These are phyloP conservation scores for Mastomys natalensis DNA, from an alignment of 2,113 vertebrate genomes.

Conservation along the genomic window DNA sequence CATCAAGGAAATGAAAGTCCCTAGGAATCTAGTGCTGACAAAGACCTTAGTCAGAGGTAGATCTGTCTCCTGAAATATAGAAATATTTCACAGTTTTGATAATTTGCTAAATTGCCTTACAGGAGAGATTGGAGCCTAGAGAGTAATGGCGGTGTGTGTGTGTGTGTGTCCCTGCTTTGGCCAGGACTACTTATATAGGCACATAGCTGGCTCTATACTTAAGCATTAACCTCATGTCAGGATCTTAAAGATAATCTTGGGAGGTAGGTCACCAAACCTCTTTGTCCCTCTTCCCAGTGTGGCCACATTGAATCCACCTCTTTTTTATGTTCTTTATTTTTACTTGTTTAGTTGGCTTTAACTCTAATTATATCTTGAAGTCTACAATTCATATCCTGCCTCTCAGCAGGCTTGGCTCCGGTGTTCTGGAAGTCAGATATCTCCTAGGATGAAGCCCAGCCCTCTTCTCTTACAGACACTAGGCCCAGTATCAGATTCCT, in stretches of 20 bases:
- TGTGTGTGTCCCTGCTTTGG: accelerated
- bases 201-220: neutral
- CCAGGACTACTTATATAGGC: neutral
- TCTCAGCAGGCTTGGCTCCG: neutral
- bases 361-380: neutral
- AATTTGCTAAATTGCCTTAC: neutral
- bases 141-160: too few relatives aligned
- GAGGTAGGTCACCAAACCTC: neutral
- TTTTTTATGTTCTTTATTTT: neutral
- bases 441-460: neutral
- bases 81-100: neutral
- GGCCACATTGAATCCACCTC: neutral
- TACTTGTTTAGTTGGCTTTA: neutral
- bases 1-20: too few relatives aligned
- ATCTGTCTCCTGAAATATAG: too few relatives aligned
- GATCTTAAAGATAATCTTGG: neutral
- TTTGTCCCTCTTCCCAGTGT: neutral
- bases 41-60: neutral
- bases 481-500: neutral
- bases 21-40: neutral
- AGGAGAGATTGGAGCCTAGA: neutral
- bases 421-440: neutral
- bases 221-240: neutral
- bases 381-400: neutral
- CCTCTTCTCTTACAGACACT: neutral